Evolutionary conservation across 2,113 vertebrate genomes (phyloP).

Genomic region (Phaethon lepturus): DNA sequence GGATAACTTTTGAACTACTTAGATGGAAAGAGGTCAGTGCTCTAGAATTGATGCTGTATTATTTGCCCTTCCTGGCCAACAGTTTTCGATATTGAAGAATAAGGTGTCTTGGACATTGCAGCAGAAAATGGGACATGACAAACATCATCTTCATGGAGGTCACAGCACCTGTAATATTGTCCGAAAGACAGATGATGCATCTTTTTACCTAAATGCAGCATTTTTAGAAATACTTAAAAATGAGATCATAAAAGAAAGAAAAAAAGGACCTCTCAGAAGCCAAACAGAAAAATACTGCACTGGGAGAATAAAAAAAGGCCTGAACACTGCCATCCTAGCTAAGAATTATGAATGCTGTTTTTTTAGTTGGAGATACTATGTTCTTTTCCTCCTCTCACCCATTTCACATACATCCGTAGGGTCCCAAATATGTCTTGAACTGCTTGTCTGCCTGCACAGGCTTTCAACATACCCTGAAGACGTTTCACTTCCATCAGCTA

Average conservation of each 20-base stretch:
- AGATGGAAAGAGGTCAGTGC: not conserved
- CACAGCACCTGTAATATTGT: not conserved
- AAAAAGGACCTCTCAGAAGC: not conserved
- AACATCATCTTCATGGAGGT: not conserved
- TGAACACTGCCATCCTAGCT: not conserved
- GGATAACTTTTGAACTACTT: not conserved
- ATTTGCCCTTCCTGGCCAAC: not conserved
- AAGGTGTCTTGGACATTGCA: not conserved
- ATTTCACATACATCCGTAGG: not conserved
- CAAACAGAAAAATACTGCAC: not conserved
- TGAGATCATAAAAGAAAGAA: not conserved
- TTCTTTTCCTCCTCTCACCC: not conserved
- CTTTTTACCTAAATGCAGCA: not conserved
- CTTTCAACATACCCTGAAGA: not conserved
- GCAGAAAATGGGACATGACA: not conserved
- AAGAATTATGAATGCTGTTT: not conserved
- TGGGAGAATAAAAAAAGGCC: not conserved
- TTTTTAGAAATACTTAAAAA: not conserved
- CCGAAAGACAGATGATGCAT: not conserved
- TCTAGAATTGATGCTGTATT: not conserved
- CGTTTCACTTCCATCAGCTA: not conserved
- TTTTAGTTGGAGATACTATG: not conserved
- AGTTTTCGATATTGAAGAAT: not conserved
- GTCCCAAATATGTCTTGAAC: not conserved
- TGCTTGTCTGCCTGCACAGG: not conserved